Evolutionary conservation across 2,797 vertebrate species (phyloP).

Genomic region (Ispidina picta): DNA sequence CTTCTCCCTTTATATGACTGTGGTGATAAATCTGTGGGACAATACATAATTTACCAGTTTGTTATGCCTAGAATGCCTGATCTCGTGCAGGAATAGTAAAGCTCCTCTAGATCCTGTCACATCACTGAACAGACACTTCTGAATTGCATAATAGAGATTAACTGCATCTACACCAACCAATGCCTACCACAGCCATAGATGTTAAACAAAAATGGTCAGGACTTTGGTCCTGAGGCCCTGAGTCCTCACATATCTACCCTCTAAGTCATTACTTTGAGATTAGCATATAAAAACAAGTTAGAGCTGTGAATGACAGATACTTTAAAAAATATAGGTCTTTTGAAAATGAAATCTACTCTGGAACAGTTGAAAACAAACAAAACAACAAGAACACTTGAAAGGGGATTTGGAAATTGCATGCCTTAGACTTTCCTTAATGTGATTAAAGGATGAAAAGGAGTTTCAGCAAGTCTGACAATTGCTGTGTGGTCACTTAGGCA

Average conservation of each 20-base stretch:
- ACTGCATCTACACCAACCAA: background rate
- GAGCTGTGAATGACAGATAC: rapidly evolving
- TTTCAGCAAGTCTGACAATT: rapidly evolving
- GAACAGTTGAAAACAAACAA: background rate
- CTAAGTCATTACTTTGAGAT: background rate
- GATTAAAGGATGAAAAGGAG: background rate
- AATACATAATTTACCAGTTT: background rate
- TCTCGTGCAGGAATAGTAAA: background rate
- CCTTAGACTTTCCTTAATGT: background rate
- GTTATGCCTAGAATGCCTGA: background rate
- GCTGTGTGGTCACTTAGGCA: background rate
- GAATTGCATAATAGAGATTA: rapidly evolving
- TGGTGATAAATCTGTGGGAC: background rate
- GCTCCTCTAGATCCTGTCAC: background rate
- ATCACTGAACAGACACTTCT: background rate
- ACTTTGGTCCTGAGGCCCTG: no score
- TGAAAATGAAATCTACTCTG: background rate
- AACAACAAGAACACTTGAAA: background rate
- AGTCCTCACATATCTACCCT: background rate
- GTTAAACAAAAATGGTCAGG: background rate
- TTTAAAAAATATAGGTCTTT: background rate
- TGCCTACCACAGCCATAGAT: rapidly evolving
- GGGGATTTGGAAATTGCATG: background rate
- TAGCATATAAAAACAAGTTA: background rate
- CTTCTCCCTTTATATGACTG: background rate